Evolutionary conservation across 2,113 vertebrate species (phyloP), one percentile per base, ranked within the genome.

Genomic region (Oreochromis aureus): DNA sequence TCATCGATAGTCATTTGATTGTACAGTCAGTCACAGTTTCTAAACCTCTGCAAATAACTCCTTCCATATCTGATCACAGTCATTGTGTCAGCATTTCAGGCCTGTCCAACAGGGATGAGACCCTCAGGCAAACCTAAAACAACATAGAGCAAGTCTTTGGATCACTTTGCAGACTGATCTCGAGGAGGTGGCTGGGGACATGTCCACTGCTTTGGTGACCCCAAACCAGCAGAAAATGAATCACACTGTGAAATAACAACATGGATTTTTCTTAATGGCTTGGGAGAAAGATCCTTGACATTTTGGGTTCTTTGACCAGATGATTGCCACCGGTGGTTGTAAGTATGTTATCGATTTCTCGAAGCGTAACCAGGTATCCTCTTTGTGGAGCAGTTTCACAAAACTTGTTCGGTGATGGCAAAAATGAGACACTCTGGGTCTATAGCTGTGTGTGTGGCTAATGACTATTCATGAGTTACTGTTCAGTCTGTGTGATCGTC

Each of bases 391-490:
- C 79, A 46, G 46, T 82, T 83, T 88, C 59, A 80, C 80, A 63
- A 59, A 55, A 69, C 44, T 51, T 80, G 32, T 78, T 81, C 85
- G 48, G 69, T 90, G 66, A 85, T 86, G 46, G 87, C 76, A 63
- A 79, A 78, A 81, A 92, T 80, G 76, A 90, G 90, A 81, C 56
- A 86, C 58, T 87, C 58, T 83, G 54, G 7, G 63, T 79, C 34
- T 87, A 76, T 83, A 78, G 87, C 63, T 78, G n/a, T 63, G 59
- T 63, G 69, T 59, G 39, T 61, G 9, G 82, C 86, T 55, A 89
- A 93, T 92, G 87, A 81, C 79, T 63, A 24, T 86, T 89, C 51
- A 86, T 86, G 86, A 86, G 13, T 81, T 88, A 80, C 61, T 87
- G 55, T 63, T 85, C 46, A 78, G 54, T 85, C 83, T 82, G 46